Percentiles rank a stretch among this genome's conserved stretches.
These are phyloP conservation scores for Malthinus flaveolus DNA, from an alignment of 2,888 invertebrate species.

Conservation along the genomic window DNA sequence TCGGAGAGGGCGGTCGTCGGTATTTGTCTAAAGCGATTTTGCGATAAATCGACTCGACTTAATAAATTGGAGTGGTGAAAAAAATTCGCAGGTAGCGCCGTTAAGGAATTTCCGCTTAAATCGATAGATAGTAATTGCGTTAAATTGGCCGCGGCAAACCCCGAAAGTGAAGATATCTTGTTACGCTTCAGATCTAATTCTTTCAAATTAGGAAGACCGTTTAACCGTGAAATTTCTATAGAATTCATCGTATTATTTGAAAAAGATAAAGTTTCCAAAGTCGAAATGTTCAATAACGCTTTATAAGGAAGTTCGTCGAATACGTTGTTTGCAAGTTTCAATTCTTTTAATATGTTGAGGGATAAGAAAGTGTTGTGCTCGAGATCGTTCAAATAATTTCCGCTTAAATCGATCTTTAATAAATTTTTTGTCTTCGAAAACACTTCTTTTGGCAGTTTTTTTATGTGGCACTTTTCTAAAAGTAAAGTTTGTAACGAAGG, in stretches of 20 bases:
- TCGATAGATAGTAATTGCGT: conserved; percentile 75
- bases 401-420: conserved; percentile 71
- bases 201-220: conserved; percentile 73
- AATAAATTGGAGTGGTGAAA: conserved; percentile 73
- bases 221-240: conserved; percentile 77
- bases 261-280: conserved; percentile 72
- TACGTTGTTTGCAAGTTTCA: conserved; percentile 73
- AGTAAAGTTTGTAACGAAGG: conserved; percentile 76
- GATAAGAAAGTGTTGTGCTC: conserved; percentile 74
- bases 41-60: conserved; percentile 75
- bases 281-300: conserved; percentile 73
- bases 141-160: conserved; percentile 75
- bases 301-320: conserved; percentile 80
- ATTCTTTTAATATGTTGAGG: conserved; percentile 74
- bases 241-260: conserved; percentile 69
- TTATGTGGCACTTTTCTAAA: conserved; percentile 70
- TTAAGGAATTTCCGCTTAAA: conserved; percentile 73
- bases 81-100: conserved; percentile 80
- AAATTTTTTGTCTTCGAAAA: conserved; percentile 80
- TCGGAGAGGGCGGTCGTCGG: conserved; percentile 77
- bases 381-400: conserved; percentile 69
- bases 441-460: conserved; percentile 68
- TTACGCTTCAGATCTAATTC: conserved; percentile 76
- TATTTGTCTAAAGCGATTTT: conserved; percentile 78
- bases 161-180: conserved; percentile 72